Conservation (phyloP, 2,888 invertebrate species). For the Agrenia bidenticulata region DNA sequence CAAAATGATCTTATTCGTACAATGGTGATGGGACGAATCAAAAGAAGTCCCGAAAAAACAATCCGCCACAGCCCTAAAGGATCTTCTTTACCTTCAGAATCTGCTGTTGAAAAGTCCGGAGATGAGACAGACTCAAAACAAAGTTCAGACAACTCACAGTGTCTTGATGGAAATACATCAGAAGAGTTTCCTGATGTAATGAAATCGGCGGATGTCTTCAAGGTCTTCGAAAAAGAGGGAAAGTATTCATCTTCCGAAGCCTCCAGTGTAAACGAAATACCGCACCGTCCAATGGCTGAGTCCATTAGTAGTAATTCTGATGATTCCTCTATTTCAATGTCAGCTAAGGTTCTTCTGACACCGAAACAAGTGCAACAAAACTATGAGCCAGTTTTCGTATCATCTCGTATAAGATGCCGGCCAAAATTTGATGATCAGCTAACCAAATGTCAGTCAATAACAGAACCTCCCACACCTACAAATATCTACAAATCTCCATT, state of each 20-base stretch:
- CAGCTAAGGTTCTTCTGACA: slow-evolving; percentile 2
- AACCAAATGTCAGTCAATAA: slow-evolving; percentile 42
- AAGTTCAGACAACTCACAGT: slow-evolving; percentile 38
- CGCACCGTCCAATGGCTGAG: slow-evolving; percentile 7
- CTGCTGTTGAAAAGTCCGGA: slow-evolving; percentile 13
- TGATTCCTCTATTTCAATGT: slow-evolving; percentile 5
- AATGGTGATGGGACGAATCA: slow-evolving; percentile 75
- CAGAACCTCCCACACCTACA: slow-evolving; percentile 49
- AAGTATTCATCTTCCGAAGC: slow-evolving; percentile 11
- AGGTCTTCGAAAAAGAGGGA: neutral
- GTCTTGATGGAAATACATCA: slow-evolving; percentile 20
- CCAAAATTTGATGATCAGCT: slow-evolving; percentile 46
- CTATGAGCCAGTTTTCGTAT: slow-evolving; percentile 47
- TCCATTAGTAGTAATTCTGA: slow-evolving; percentile 11
- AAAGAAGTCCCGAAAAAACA: slow-evolving; percentile 61
- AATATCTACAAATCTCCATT: neutral
- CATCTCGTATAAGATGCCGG: slow-evolving; percentile 40
- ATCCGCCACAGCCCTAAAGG: slow-evolving; percentile 59
- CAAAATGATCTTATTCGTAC: slow-evolving; percentile 81
- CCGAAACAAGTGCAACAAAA: slow-evolving; percentile 13
- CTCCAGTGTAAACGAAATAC: slow-evolving; percentile 14
- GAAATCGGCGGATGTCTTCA: too few relatives aligned
- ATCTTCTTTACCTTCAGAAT: slow-evolving; percentile 25
- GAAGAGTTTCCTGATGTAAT: neutral
- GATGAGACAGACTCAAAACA: slow-evolving; percentile 27